phyloP scores from a whole-genome alignment of 2,797 vertebrate species.

The Pseudochaenichthys georgianus region DNA sequence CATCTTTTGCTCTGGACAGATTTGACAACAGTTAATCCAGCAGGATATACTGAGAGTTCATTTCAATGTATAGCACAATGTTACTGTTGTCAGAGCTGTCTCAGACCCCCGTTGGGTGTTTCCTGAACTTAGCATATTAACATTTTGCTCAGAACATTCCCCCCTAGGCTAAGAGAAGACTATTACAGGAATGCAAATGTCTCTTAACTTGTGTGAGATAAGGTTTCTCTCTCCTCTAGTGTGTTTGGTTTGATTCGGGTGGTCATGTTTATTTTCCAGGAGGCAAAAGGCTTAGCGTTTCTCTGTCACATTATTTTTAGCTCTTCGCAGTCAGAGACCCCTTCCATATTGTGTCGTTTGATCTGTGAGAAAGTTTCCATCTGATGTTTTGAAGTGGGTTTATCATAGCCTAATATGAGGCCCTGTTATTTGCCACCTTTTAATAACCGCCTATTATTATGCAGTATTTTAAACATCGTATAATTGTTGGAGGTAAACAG shows the following conservation, averaged over 20 bases:
- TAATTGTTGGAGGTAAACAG: too few species aligned
- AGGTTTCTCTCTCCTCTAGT: slow-evolving; percentile 42
- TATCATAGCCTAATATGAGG: slow-evolving; percentile 2
- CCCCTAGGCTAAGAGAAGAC: slow-evolving; percentile 29
- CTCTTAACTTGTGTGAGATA: slow-evolving; percentile 55
- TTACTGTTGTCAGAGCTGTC: slow-evolving; percentile 3
- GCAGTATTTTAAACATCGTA: not conserved
- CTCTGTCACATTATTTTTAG: slow-evolving; percentile 33
- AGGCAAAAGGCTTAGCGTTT: slow-evolving; percentile 23
- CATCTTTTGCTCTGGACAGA: not conserved
- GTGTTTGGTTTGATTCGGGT: slow-evolving; percentile 37
- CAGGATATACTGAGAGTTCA: not conserved
- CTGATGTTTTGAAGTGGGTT: slow-evolving; percentile 11
- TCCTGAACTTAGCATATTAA: slow-evolving; percentile 25
- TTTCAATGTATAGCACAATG: slow-evolving; percentile 5
- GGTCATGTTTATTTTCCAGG: slow-evolving; percentile 47
- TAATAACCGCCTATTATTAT: slow-evolving; percentile 17
- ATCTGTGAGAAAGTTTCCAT: slow-evolving; percentile 33
- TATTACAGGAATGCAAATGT: slow-evolving; percentile 62
- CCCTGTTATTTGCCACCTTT: slow-evolving; percentile 11
- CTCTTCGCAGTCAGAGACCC: slow-evolving; percentile 42
- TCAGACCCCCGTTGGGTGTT: slow-evolving; percentile 5
- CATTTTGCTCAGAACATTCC: slow-evolving; percentile 40
- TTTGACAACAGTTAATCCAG: slow-evolving; percentile 8
- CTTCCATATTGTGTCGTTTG: slow-evolving; percentile 27